Percentiles rank a stretch among this genome's conserved stretches.
These are phyloP conservation scores for Eristalis arbustorum DNA, from an alignment of 2,888 invertebrate genomes.

Conservation along the genomic window DNA sequence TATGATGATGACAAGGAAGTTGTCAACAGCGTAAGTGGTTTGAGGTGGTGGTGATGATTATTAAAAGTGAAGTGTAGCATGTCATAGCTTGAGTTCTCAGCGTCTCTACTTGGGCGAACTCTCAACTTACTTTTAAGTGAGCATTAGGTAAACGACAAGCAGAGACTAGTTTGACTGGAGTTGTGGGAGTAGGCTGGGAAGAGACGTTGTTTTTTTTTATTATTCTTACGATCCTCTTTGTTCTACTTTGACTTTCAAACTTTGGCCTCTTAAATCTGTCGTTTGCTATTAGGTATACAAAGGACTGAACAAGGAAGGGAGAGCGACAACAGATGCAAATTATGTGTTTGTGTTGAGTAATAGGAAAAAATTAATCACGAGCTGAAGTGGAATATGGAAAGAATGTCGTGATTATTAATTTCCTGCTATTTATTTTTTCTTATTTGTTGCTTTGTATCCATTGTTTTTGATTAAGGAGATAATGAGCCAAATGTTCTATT, in stretches of 20 bases:
- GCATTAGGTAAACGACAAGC: background rate
- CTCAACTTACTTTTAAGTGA: background rate
- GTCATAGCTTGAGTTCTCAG: background rate
- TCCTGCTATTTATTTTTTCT: background rate
- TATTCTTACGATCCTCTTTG: background rate
- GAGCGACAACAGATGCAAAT: background rate
- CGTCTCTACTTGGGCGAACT: background rate
- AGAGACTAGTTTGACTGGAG: background rate
- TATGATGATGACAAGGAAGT: background rate
- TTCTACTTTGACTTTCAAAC: background rate
- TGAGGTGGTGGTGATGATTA: background rate
- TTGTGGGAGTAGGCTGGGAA: background rate
- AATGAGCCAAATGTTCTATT: background rate
- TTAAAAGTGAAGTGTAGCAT: conserved; percentile 1
- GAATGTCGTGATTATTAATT: conserved; percentile 13
- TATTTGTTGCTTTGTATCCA: background rate
- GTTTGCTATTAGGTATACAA: background rate
- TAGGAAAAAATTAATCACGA: conserved; percentile 12
- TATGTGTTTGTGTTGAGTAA: conserved; percentile 3
- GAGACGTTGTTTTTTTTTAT: background rate
- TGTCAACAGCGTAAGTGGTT: background rate
- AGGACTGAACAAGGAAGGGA: background rate
- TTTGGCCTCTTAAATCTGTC: conserved; percentile 12
- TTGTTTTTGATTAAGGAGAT: background rate
- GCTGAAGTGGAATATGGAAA: conserved; percentile 5